Base-by-base conservation (phyloP, 2,113 vertebrate species). In the Salvator merianae region DNA sequence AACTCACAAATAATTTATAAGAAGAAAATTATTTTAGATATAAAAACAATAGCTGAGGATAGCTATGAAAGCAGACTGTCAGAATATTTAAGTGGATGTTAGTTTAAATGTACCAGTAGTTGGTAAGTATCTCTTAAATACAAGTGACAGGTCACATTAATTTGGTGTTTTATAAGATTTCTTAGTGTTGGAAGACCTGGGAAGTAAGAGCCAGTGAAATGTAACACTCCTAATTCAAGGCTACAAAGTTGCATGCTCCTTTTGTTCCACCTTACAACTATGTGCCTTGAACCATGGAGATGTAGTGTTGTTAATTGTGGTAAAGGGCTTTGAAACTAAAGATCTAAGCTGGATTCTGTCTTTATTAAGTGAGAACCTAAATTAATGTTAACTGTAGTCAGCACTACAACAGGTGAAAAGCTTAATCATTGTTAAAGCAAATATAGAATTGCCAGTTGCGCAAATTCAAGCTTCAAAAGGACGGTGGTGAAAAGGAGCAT, bases 41-140 rank as follows among this genome's bases (percentile, higher is more conserved):
- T 94, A 92, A 85, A 95, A 81, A 94, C 91, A 95, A 84, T 95
- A 92, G 91, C 92, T 92, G 90, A 91, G 89, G 75, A 91, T 91
- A 88, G 84, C 90, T 90, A 71, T 62, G 90, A 83, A 93, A 74
- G 93, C 94, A 89, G 81, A 94, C 79, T 91, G 90, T 94, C 89
- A 93, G 79, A 90, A 81, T 81, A 65, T 88, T 84, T 90, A 90
- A 77, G 93, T 93, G 91, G 90, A 85, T 92, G 84, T 93, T 93
- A 95, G 87, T 86, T 91, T 91, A 74, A 65, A 88, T 90, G 82
- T 94, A 90, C 88, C 93, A 93, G 77, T 85, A 84, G 91, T 93
- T 94, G 96, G 96, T 96, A 96, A 96, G 95, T 96, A 96, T 96
- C 90, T 95, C 84, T 91, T 94, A 94, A 94, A 94, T 92, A 93